A percentile compares a stretch with the other conserved stretches of the same genome.
Conservation (phyloP, 1,140 invertebrate species). For the Mylabris phalerata region DNA sequence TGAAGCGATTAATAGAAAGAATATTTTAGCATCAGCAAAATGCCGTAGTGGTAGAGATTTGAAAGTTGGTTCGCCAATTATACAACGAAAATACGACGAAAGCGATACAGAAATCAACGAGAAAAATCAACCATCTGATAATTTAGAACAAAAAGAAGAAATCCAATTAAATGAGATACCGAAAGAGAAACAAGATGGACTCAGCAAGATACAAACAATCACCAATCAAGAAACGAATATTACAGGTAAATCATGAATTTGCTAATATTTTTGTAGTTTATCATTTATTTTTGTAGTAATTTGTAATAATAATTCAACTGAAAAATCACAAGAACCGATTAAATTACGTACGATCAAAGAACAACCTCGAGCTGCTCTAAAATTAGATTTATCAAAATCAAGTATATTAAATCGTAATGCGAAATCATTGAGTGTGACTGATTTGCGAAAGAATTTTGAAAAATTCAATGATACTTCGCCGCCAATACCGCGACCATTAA, state of each 20-base stretch:
- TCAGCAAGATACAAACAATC: no score
- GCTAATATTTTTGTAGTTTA: no score
- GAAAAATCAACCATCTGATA: neutral
- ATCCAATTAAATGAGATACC: neutral
- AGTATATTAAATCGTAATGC: neutral
- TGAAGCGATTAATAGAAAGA: slow-evolving; percentile 76
- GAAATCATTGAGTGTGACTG: slow-evolving; percentile 46
- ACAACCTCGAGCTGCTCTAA: no score
- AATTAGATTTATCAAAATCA: no score
- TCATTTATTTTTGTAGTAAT: no score
- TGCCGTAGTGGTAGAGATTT: slow-evolving; percentile 68
- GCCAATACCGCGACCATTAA: slow-evolving; percentile 39
- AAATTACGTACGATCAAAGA: no score
- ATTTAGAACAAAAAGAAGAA: neutral
- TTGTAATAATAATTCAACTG: no score
- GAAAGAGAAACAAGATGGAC: no score
- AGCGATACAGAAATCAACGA: slow-evolving; percentile 13
- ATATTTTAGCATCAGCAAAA: slow-evolving; percentile 79
- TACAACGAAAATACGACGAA: slow-evolving; percentile 58
- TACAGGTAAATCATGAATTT: no score
- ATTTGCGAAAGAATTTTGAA: slow-evolving; percentile 57
- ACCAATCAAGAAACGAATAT: no score
- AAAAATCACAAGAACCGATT: no score
- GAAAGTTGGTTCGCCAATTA: slow-evolving; percentile 59
- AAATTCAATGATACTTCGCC: slow-evolving; percentile 40